Evolutionary conservation across 1,140 invertebrate species (phyloP), one percentile per base, ranked within the genome.

Genomic region (Steinernema khuongi): DNA sequence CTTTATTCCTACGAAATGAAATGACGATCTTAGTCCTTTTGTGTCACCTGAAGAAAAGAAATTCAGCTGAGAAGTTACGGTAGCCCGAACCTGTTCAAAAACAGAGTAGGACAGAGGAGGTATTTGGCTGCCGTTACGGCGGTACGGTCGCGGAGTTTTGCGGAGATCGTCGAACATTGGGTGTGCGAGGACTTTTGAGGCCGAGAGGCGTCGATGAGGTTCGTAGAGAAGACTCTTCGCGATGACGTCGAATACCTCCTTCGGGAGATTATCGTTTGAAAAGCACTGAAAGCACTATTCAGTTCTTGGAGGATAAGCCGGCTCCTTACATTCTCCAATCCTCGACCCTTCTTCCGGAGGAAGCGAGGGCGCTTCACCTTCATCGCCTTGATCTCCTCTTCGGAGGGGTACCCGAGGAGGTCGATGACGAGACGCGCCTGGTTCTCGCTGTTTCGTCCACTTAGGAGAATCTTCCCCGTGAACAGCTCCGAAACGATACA

Each of bases 361-460:
- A 70, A 68, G 67, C 75, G 72, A 1, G 77, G 77, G 0, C 77
- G 67, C 18, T 44, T 60, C 2, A 78, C 73, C 19, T 43, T 41
- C 66, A 78, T 78, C 26, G 44, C 67, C 43, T 80, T 74, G 60
- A 77, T 70, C 31, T 78, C 72, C 32, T 78, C 76, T 29, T 78
- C 73, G 76, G 94, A 96, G 19, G 96, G 96, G 79, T 96, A 98
- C 68, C 96, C 96, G 78, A 99, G 90, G 73, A 99, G 50, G 89
- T 98, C 98, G 86, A 98, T 98, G 82, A 99, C 98, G 88, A 99
- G 94, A 70, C 97, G 95, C 79, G 98, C 89, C 86, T 98, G 96
- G 88, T 98, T 95, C 50, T 98, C 95, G 67, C 95, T 95, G 74
- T 93, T 96, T 87, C 98, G 95, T 17, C 96, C 96, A n/a, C 95